Base-by-base conservation (phyloP, 2,888 invertebrate species). In the Erynnis tages region DNA sequence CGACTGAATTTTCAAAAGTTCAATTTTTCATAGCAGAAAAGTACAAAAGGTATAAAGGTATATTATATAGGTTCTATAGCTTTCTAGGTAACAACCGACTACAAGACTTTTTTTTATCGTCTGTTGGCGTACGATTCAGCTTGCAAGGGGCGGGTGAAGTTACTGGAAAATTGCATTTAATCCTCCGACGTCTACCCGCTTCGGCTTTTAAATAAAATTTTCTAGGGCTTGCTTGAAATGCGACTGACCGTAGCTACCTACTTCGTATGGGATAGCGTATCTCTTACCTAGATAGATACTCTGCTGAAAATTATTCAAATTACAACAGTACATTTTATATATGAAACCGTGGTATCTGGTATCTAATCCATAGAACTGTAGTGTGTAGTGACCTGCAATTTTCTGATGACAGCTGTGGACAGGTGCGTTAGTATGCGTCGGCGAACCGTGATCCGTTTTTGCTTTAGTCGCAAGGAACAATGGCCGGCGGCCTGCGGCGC, bases 151-250 rank as follows among this genome's bases (percentile, higher is more conserved):
- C 61, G 64, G 67, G 64, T 65, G 73, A 66, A 68, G 66, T 71
- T 69, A 65, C 71, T 72, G 74, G 73, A 74, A 83, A 83, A 83
- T 83, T 85, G 80, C 80, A 73, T 79, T 80, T 73, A 71, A 78
- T 74, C 73, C 72, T 58, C 57, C 67, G 65, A 29, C 52, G 44
- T 52, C 44, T 44, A 19, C 29, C 21, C 19, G 34, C 34, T 16
- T 35, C 37, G 35, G 29, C 44, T 44, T 37, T 37, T 25, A 29
- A 52, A 29, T 29, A 23, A 21, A 52, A 44, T 19, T 50, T 43
- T 8, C 11, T 19, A 34, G 35, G 7, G 19, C 10, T 4, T 16
- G 23, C 21, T 38, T 43, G 25, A 32, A 25, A 43, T 14, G 13
- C 27, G 34, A 10, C 34, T 25, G 11, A 13, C 32, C 16, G 29